A percentile compares a stretch with the other conserved stretches of the same genome.
phyloP scores from a whole-genome alignment of 2,888 invertebrate species.

The Andrena flavipes region DNA sequence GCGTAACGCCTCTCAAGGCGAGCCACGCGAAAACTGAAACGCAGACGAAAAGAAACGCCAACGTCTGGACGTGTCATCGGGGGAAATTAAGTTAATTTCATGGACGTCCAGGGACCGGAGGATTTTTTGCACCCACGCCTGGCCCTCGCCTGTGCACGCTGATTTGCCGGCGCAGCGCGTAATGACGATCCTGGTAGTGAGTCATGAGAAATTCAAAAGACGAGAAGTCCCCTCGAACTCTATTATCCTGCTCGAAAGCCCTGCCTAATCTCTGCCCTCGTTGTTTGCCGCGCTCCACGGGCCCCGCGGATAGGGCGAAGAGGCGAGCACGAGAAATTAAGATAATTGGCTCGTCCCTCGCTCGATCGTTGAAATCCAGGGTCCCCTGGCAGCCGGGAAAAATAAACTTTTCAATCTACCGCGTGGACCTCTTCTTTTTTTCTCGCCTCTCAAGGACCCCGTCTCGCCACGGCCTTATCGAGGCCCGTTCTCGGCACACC shows the following conservation, averaged over 20 bases:
- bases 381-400: conserved; percentile 31
- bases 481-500: not conserved
- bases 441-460: not conserved
- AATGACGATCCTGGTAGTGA: conserved; percentile 60
- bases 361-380: conserved; percentile 62
- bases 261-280: conserved; percentile 38
- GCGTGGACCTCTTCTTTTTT: not conserved
- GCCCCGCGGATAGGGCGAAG: conserved; percentile 18
- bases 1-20: conserved; percentile 63
- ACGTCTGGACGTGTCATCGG: conserved; percentile 65
- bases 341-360: conserved; percentile 61
- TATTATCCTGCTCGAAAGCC: conserved; percentile 25
- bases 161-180: conserved; percentile 51
- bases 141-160: conserved; percentile 36
- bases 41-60: conserved; percentile 34
- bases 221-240: conserved; percentile 32
- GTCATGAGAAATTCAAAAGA: conserved; percentile 56
- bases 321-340: conserved; percentile 55
- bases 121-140: conserved; percentile 65
- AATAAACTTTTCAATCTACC: conserved; percentile 20
- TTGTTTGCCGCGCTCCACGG: conserved; percentile 18
- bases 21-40: conserved; percentile 69
- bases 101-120: conserved; percentile 36
- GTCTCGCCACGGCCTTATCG: not conserved
- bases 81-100: conserved; percentile 71